Base-by-base conservation (phyloP, 1,140 invertebrate genomes). In the Cydia splendana region DNA sequence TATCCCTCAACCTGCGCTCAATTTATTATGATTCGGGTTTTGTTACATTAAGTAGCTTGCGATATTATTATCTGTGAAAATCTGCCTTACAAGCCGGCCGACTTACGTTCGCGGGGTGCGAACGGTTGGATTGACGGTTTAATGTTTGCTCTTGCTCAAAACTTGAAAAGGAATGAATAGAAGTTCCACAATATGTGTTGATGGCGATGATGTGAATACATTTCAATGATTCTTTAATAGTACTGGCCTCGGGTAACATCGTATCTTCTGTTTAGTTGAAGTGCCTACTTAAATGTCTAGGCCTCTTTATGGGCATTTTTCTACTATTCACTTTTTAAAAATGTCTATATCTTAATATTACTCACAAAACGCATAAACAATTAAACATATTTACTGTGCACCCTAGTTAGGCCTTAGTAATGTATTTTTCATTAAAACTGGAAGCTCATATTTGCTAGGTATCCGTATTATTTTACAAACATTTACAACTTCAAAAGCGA, bases 11-110 rank as follows among this genome's bases (percentile, higher is more conserved):
- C 85, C 84, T 85, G 77, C 79, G 81, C 81, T 85, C 84, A 88
- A 90, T 90, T 90, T 88, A 88, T 88, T 88, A 87, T 90, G 87
- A 87, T 85, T 86, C 77, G 77, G 80, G 76, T 77, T 79, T 75
- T 79, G 75, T 82, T 81, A 80, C 82, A 65, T 78, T 77, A 78
- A 82, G 77, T 78, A 78, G 79, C 83, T 82, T 65, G 67, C 34
- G 38, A 71, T 71, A 45, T 53, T 74, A 51, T 74, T 74, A 74
- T 42, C 73, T 53, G 42, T 74, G 71, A 51, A 74, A 53, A 45
- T 74, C 18, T 18, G 20, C 48, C 48, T 73, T 73, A 30, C 45
- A 51, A 28, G 15, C 38, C 20, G 34, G 10, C n/a, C 24, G 24
- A 45, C 67, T 71, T 71, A 38, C 28, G n/a, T n/a, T n/a, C n/a